Base-by-base conservation (phyloP, 2,797 vertebrate genomes). In the Dipus sagitta region DNA sequence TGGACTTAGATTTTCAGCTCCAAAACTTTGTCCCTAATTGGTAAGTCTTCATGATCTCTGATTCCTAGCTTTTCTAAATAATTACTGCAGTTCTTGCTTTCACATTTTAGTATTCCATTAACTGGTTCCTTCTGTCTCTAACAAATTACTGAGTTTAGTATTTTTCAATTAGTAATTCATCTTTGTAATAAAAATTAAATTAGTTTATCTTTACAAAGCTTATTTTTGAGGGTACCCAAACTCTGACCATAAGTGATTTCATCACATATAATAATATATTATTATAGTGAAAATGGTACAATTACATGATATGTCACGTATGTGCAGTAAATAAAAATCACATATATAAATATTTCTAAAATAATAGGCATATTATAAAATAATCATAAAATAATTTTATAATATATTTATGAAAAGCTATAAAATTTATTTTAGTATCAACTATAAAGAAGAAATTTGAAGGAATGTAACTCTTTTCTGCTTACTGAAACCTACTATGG, bases 201-300 rank as follows among this genome's bases (percentile, higher is more conserved):
- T 11, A 74, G 15, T 83, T 90, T 86, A 42, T 64, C 62, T 86
- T 83, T 82, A 68, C 2, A 74, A 86, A 88, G 26, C 76, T 74
- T 80, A 82, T 84, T 30, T 86, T 92, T 90, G 71, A 92, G 82
- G 32, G 79, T 88, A 23, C 17, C 72, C n/a, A 86, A 86, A 92
- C 9, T 72, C 24, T 83, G 72, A 76, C 20, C 52, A 54, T 65
- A 65, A 58, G 54, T 60, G 17, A 28, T 32, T 86, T 58, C 42
- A 94, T 58, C 54, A 58, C 54, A 58, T 54, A 54, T 58, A 58
- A 58, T 17, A 58, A 3, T 2, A 58, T 58, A 58, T 58, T 58
- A 2, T 58, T 17, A 58, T 58, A 58, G 54, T 58, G 54, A 58
- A 54, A 58, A 58, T 58, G 54, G 9, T 17, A 58, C 54, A 58